Evolutionary conservation across 2,113 vertebrate genomes (phyloP), one percentile per base, ranked within the genome.

Genomic region (Orycteropus afer): DNA sequence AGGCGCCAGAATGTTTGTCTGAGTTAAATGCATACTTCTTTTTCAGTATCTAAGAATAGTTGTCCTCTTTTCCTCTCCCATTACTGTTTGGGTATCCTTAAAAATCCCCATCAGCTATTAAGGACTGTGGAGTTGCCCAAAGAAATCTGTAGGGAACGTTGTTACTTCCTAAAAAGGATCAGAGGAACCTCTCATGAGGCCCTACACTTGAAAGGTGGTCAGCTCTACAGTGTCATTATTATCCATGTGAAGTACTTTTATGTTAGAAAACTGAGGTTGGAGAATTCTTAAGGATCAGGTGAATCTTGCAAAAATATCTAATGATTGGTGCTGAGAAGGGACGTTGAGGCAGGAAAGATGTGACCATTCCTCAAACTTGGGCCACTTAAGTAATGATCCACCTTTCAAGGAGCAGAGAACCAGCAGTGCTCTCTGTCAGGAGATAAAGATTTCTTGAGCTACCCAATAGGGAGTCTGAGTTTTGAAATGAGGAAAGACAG

Each of bases 1-100:
- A 22, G 96, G 91, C 71, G 47, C 94, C 95, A 96, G 97, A 90
- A 86, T 93, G 84, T 96, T 97, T 96, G 10, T 94, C 96, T 96
- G 76, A 93, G 59, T 85, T 96, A 96, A 96, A 89, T 77, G 69
- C 79, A 74, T 80, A 76, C 90, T 94, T 96, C 85, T 96, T 90
- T 93, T 91, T 79, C 71, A 87, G 79, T 74, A 77, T 87, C 95
- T 95, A 95, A 97, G 96, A 96, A 93, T 96, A 96, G 96, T 95
- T 86, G 85, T 86, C 79, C 86, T 94, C 61, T 86, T 90, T 94
- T 95, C 65, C 79, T 92, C 83, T 91, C 65, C 55, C 23, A 29
- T 93, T 23, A 85, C 83, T 87, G 76, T 93, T 90, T 77, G 63
- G 80, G 65, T 93, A 89, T 77, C 91, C 96, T 96, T 95, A 93